Evolutionary conservation across 2,113 vertebrate species (phyloP).

Genomic region (Solenodon paradoxus): DNA sequence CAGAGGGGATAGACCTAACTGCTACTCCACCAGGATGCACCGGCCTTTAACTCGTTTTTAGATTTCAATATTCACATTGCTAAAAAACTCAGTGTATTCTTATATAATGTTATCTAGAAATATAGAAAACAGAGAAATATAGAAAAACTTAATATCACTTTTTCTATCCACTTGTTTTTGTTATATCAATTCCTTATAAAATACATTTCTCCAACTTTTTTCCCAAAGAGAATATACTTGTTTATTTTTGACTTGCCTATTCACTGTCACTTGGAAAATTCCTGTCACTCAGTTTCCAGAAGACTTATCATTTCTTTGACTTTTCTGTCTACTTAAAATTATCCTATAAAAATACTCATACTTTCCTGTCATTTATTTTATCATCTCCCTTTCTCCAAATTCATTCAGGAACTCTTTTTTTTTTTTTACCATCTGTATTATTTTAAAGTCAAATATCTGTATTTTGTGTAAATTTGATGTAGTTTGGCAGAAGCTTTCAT

Average conservation of each 20-base stretch:
- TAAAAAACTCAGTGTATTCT: neutral
- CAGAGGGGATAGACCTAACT: too few species aligned
- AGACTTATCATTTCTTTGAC: conserved; percentile 37
- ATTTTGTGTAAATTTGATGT: conserved; percentile 51
- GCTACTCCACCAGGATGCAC: too few species aligned
- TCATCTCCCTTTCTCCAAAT: neutral
- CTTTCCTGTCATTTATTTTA: conserved; percentile 33
- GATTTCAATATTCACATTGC: neutral
- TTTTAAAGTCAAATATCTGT: conserved; percentile 51
- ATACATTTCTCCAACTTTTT: neutral
- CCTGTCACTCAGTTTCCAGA: conserved; percentile 36
- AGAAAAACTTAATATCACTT: neutral
- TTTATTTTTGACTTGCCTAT: conserved; percentile 9
- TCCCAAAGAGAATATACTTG: neutral
- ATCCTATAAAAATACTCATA: neutral
- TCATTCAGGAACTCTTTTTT: neutral
- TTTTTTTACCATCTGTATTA: neutral
- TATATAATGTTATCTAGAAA: too few species aligned
- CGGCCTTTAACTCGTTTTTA: neutral
- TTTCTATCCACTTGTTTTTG: neutral
- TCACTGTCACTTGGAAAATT: conserved; percentile 30
- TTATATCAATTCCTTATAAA: neutral
- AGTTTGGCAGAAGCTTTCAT: conserved; percentile 59
- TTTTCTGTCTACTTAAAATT: conserved; percentile 30
- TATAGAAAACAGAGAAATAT: too few species aligned